These are phyloP conservation scores for Artibeus jamaicensis DNA, from an alignment of 2,797 vertebrate genomes.

Conservation along the genomic window DNA sequence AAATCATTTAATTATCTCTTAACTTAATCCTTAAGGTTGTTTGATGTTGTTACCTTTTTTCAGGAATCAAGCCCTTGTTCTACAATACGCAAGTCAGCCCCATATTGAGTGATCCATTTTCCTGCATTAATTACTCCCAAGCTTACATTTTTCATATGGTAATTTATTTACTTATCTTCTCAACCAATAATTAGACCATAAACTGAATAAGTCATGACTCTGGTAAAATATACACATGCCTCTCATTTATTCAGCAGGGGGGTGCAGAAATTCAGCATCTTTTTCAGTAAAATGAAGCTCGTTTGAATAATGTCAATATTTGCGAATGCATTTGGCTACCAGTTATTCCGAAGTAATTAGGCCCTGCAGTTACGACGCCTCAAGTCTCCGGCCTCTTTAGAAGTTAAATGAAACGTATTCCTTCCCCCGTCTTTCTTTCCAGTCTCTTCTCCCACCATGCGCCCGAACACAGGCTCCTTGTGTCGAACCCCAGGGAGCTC, in stretches of 20 bases:
- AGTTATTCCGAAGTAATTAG: slow-evolving; percentile 11
- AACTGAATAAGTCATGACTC: slow-evolving; percentile 61
- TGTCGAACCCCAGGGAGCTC: background rate
- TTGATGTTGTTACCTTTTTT: slow-evolving; percentile 33
- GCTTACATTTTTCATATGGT: slow-evolving; percentile 62
- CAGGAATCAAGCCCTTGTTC: slow-evolving; percentile 41
- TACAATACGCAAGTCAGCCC: slow-evolving; percentile 13
- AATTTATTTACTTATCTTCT: slow-evolving; percentile 78
- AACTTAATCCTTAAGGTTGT: slow-evolving; percentile 19
- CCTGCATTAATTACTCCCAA: slow-evolving; percentile 72
- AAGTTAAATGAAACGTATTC: background rate
- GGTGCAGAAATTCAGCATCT: slow-evolving; percentile 17
- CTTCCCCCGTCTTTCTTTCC: background rate
- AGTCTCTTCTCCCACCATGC: background rate
- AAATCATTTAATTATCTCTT: background rate
- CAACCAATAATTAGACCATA: slow-evolving; percentile 66
- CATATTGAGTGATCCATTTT: slow-evolving; percentile 63
- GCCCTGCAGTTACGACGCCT: slow-evolving; percentile 32
- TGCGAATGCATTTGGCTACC: slow-evolving; percentile 52
- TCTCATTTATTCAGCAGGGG: slow-evolving; percentile 63
- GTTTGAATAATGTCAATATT: slow-evolving; percentile 74
- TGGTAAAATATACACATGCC: slow-evolving; percentile 63
- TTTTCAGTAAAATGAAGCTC: slow-evolving; percentile 54
- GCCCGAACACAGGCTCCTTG: background rate
- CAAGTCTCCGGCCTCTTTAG: background rate